A percentile compares a stretch with the other conserved stretches of the same genome.
Conservation (phyloP, 2,888 invertebrate species). For the Cantharis rustica region DNA sequence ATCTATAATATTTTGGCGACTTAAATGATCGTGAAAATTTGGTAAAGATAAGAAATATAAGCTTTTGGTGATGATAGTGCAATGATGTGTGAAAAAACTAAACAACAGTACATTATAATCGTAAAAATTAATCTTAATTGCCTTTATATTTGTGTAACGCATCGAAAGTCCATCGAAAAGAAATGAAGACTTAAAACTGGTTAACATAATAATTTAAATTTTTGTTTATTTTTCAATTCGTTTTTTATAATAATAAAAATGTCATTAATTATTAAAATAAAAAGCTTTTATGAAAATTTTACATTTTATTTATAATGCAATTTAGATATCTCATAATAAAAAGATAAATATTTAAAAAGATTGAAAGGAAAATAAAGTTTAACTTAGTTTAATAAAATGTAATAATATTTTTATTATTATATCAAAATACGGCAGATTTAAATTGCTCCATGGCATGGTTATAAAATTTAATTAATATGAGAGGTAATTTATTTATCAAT, state of each 20-base stretch:
- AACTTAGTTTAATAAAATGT: background rate
- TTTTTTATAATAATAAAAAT: background rate
- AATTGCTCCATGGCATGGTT: background rate
- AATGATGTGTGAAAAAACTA: background rate
- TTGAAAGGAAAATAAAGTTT: background rate
- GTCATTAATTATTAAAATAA: too few species aligned
- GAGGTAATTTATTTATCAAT: background rate
- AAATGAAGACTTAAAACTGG: background rate
- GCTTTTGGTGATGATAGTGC: background rate
- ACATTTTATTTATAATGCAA: too few species aligned
- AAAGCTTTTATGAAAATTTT: background rate
- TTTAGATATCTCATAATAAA: too few species aligned
- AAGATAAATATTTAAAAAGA: background rate
- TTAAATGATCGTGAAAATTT: background rate
- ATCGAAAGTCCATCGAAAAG: background rate
- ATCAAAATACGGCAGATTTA: background rate
- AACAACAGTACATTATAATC: background rate
- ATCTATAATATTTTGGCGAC: too few species aligned
- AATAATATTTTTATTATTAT: background rate
- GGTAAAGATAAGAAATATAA: background rate
- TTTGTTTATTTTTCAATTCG: background rate
- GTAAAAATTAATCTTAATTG: background rate
- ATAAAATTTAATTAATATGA: background rate
- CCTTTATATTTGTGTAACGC: background rate
- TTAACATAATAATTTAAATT: background rate